Base-by-base conservation (phyloP, 2,113 vertebrate species). In the Oreochromis spilurus region DNA sequence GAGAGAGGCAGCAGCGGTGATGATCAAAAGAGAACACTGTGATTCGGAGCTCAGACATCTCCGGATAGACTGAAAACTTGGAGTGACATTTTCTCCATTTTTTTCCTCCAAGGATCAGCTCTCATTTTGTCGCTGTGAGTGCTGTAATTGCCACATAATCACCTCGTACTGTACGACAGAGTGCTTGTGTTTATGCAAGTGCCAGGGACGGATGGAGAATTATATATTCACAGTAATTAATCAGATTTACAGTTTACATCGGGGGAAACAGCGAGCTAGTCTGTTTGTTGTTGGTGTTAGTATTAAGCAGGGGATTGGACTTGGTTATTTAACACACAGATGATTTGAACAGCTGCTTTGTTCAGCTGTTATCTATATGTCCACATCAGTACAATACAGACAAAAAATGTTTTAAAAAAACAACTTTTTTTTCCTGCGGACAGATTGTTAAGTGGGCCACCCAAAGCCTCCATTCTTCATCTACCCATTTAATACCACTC, bases 111-210 rank as follows among this genome's bases (percentile, higher is more conserved):
- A 90, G 94, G 90, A 94, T 94, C 91, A 88, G 87, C 86, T 91
- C 89, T 92, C 87, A 85, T 90, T 90, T 89, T 85, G 83, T 91
- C 80, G 36, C 87, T 83, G 79, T 82, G 88, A 85, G 85, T 87
- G 90, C 89, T 95, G 95, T 95, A 95, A 95, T 94, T 95, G 92
- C 85, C 78, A 91, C 89, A 91, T 95, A 94, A 95, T 94, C 92
- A 90, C 92, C 83, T 92, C 87, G 57, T 89, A 89, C 89, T 88
- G 90, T 87, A 82, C 77, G 26, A 82, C 52, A 5, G 11, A 54
- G 67, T 52, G 53, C 24, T 57, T 83, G 78, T 79, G 67, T 72
- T 43, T 65, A 54, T 80, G 72, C 13, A 34, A 4, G 88, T 62
- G 83, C 79, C 36, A 21, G 50, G 77, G 87, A 92, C 70, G 65